Conservation (phyloP, 2,888 invertebrate genomes). For the Aproaerema taeniolella region DNA sequence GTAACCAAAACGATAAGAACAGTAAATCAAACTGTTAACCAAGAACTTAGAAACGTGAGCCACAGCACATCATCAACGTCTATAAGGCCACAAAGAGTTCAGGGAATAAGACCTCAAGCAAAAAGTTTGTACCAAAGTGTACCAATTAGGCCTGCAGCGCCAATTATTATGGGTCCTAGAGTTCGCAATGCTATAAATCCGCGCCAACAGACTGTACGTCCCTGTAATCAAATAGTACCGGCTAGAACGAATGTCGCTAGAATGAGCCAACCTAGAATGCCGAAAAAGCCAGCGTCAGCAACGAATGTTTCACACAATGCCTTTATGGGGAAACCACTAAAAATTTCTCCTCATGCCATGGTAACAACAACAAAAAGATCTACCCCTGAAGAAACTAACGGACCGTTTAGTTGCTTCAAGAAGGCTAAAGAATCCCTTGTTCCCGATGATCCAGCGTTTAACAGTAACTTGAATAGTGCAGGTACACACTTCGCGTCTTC, state of each 20-base stretch:
- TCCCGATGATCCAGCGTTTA: conserved; percentile 38
- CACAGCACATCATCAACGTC: conserved; percentile 31
- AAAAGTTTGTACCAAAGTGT: conserved; percentile 42
- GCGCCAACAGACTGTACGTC: too few species aligned
- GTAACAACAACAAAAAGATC: conserved; percentile 37
- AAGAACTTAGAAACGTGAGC: conserved; percentile 43
- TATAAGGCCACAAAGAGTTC: conserved; percentile 35
- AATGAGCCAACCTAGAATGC: conserved; percentile 37
- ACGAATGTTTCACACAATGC: conserved; percentile 30
- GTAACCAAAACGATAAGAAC: conserved; percentile 70
- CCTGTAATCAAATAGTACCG: conserved; percentile 33
- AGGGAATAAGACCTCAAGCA: conserved; percentile 33
- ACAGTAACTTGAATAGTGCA: conserved; percentile 25
- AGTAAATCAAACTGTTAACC: conserved; percentile 57
- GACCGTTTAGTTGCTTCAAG: conserved; percentile 61
- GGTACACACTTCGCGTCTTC: conserved; percentile 39
- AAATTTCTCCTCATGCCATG: conserved; percentile 46
- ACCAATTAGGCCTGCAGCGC: conserved; percentile 41
- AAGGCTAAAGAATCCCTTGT: conserved; percentile 58
- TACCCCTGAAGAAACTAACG: conserved; percentile 33
- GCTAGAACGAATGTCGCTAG: conserved; percentile 36
- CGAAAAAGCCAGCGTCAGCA: conserved; percentile 26
- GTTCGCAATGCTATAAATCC: conserved; percentile 32
- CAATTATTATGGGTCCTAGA: conserved; percentile 36
- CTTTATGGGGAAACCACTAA: conserved; percentile 38